phyloP scores from a whole-genome alignment of 2,113 vertebrate genomes.

The Aepyceros melampus region DNA sequence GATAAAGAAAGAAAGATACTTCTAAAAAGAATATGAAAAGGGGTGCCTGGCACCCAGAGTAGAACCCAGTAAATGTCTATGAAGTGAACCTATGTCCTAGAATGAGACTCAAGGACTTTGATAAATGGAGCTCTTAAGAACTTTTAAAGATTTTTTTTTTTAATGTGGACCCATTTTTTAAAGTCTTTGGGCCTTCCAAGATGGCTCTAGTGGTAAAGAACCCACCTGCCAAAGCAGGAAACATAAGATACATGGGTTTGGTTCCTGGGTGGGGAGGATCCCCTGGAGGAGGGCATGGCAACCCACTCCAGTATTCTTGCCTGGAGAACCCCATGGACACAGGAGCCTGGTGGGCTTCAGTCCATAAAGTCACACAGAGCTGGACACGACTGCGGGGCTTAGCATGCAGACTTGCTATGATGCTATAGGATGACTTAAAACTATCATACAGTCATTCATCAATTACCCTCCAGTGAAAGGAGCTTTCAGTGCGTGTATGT shows the following conservation, averaged over 20 bases:
- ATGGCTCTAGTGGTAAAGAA: background rate
- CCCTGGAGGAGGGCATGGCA: background rate
- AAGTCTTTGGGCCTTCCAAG: background rate
- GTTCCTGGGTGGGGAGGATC: background rate
- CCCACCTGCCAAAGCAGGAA: background rate
- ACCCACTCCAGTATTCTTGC: background rate
- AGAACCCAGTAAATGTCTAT: background rate
- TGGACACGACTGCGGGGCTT: background rate
- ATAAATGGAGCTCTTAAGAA: background rate
- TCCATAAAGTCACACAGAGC: background rate
- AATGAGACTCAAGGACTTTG: background rate
- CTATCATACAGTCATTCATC: background rate
- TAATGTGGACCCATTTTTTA: background rate
- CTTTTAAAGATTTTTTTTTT: background rate
- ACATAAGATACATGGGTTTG: background rate
- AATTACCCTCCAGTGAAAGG: background rate
- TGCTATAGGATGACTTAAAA: background rate
- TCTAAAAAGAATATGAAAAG: background rate
- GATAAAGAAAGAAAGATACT: background rate
- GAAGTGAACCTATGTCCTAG: background rate
- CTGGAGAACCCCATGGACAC: background rate
- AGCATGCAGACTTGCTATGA: background rate
- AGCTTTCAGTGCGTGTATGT: background rate
- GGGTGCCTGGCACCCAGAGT: background rate
- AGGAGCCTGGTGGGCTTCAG: background rate